phyloP scores from a whole-genome alignment of 1,140 invertebrate species.

The Arctopsyche grandis region DNA sequence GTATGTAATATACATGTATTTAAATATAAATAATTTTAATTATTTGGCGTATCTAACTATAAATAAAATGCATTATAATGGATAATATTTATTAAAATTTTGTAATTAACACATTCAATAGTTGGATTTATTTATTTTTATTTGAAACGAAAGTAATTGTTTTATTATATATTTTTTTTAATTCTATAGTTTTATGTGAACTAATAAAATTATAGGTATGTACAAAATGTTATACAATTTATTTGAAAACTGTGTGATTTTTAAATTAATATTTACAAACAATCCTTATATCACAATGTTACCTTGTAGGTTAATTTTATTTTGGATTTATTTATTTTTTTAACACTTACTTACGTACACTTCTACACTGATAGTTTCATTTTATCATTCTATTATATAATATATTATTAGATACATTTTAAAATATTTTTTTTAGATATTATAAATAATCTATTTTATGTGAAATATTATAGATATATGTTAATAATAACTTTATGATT shows the following conservation, averaged over 20 bases:
- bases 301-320: conserved; percentile 44
- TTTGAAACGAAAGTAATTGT: neutral
- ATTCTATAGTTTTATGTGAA: neutral
- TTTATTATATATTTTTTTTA: too few relatives aligned
- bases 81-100: neutral
- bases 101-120: neutral
- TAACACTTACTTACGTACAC: conserved; percentile 10
- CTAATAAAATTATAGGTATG: too few relatives aligned
- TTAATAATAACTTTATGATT: too few relatives aligned
- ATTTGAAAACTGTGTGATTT: neutral
- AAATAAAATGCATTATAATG: neutral
- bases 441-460: too few relatives aligned
- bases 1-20: neutral
- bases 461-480: too few relatives aligned
- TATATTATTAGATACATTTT: neutral
- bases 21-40: conserved; percentile 11
- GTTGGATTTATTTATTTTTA: neutral
- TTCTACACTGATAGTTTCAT: conserved; percentile 12
- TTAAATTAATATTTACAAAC: conserved; percentile 30
- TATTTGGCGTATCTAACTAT: conserved; percentile 21
- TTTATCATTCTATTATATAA: neutral
- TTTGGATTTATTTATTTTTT: neutral
- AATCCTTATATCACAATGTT: conserved; percentile 42
- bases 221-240: too few relatives aligned
- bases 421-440: neutral